These are phyloP conservation scores for Bostrychus sinensis DNA, from an alignment of 2,113 vertebrate genomes.

Conservation along the genomic window DNA sequence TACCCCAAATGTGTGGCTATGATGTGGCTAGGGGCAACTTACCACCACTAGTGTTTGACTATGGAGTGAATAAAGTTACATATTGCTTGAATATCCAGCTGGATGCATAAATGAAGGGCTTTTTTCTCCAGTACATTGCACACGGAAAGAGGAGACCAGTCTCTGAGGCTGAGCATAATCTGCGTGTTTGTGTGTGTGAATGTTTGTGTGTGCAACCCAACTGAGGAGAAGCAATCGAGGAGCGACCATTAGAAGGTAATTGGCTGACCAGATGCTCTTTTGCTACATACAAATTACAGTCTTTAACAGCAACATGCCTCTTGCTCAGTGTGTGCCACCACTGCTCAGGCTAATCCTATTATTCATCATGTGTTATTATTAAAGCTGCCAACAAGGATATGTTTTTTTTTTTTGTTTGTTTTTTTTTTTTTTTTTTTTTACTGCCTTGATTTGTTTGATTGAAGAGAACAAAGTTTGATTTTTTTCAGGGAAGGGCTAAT, in stretches of 20 bases:
- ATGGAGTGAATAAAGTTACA: no score
- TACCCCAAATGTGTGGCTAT: no score
- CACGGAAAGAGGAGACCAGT: constrained; percentile 23
- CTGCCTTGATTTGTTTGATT: no score
- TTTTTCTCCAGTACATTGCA: constrained; percentile 40
- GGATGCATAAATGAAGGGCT: constrained; percentile 43
- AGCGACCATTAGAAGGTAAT: constrained; percentile 63
- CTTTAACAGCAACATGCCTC: constrained; percentile 52
- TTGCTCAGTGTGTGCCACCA: constrained; percentile 29
- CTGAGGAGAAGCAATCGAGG: constrained; percentile 49
- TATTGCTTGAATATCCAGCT: background rate
- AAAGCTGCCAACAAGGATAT: background rate
- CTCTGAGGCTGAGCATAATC: constrained; percentile 28
- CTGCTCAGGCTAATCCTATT: constrained; percentile 17
- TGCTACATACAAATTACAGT: constrained; percentile 62
- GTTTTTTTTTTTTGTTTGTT: background rate
- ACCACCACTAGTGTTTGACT: no score
- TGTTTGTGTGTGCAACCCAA: constrained; percentile 16
- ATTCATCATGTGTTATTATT: background rate
- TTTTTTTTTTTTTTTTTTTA: background rate
- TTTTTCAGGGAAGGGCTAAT: no score
- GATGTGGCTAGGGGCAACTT: no score
- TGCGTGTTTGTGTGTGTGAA: constrained; percentile 10
- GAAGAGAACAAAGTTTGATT: no score
- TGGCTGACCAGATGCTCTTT: constrained; percentile 67